phyloP scores from a whole-genome alignment of 2,797 vertebrate species.

The Tragelaphus oryx region DNA sequence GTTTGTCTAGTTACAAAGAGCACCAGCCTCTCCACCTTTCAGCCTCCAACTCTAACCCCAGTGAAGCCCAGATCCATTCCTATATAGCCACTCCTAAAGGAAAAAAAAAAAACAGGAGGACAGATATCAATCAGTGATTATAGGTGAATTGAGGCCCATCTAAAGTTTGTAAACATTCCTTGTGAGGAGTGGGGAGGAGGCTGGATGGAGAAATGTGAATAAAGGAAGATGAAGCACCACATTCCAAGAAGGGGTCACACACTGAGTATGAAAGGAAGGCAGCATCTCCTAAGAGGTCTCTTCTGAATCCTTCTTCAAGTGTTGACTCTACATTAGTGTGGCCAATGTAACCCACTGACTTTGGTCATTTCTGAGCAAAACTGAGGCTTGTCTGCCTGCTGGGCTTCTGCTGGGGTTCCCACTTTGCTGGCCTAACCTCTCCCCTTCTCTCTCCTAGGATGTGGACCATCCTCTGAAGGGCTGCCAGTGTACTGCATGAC shows the following conservation, averaged over 20 bases:
- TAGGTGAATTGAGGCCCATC: neutral
- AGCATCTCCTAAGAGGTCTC: neutral
- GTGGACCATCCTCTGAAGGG: neutral
- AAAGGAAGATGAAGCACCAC: neutral
- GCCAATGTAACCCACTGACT: neutral
- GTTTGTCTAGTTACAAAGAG: neutral
- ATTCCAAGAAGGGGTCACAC: neutral
- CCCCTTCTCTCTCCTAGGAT: neutral
- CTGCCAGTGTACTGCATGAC: too few relatives aligned
- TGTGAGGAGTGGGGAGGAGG: neutral
- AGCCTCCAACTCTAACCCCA: neutral
- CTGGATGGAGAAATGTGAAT: fast-evolving
- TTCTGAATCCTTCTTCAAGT: neutral
- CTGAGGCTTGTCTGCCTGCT: neutral
- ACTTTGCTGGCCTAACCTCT: neutral
- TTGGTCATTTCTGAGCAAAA: neutral
- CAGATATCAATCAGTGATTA: neutral
- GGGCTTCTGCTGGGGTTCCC: neutral
- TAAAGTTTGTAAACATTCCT: neutral
- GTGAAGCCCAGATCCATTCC: neutral
- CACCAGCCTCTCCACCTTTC: neutral
- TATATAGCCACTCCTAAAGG: neutral
- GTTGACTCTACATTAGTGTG: neutral
- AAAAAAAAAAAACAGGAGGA: neutral
- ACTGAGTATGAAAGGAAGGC: neutral